Evolutionary conservation across 1,140 invertebrate genomes (phyloP), one percentile per base, ranked within the genome.

Genomic region (Papilio polytes): DNA sequence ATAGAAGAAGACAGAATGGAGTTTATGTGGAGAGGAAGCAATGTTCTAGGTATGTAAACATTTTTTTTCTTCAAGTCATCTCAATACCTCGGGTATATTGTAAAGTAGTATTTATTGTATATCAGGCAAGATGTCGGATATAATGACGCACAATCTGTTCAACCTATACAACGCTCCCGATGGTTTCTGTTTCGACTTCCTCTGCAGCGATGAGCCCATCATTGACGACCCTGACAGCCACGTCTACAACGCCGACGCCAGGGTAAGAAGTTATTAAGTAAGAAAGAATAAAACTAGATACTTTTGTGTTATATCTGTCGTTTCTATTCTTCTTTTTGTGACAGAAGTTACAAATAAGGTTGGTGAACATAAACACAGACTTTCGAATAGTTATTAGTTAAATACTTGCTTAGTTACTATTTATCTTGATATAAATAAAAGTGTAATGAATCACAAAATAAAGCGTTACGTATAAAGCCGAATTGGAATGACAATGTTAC

Each of bases 11-110:
- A 97, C 90, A 96, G 96, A 63, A 95, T 98, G 94, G 98, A 98
- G 91, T 96, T 98, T 88, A 95, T 98, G 80, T 98, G 98, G 98
- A 95, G 96, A 89, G 96, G 92, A 84, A 96, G 97, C 96, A 95
- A 96, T 74, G 96, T 95, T 80, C 88, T 95, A 80, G 95, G 94
- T 94, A 89, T 7, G 10, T 22, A 18, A 74, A 22, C 8, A 46
- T 8, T 66, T 36, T 77, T 72, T 46, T 41, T 66, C 66, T 46
- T 81, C 53, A 41, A 20, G 13, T 31, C 26, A 73, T 76, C 44
- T 78, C 12, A 77, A 26, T 26, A 80, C 63, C 73, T 46, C 1
- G n/a, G 3, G 15, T 15, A 3, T 73, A 41, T 20, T 12, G 48
- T 48, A 70, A 70, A 53, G 26, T 48, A 59, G 79, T 31, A 46